phyloP scores from a whole-genome alignment of 2,113 vertebrate genomes.

The Cyanoderma ruficeps region DNA sequence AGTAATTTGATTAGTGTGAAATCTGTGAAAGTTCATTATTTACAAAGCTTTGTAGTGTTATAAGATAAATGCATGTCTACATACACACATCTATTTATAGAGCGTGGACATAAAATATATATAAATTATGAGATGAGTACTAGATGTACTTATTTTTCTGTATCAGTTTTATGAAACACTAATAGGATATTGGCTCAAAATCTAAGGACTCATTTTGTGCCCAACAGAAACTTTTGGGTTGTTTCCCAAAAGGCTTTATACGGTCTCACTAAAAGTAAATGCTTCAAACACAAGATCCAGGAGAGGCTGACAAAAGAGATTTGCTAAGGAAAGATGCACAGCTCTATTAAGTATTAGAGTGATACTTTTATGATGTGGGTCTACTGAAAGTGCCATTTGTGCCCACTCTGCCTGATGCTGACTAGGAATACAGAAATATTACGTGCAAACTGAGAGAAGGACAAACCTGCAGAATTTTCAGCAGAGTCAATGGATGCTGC shows the following conservation, averaged over 20 bases:
- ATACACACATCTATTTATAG: neutral
- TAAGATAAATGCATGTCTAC: neutral
- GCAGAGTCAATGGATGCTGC: neutral
- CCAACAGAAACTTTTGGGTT: slow-evolving; percentile 1
- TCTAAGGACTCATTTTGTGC: neutral
- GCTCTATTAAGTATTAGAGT: slow-evolving; percentile 30
- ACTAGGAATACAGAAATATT: neutral
- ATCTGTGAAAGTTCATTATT: slow-evolving; percentile 23
- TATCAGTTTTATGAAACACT: neutral
- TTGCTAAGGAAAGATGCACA: slow-evolving; percentile 38
- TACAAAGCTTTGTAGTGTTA: neutral
- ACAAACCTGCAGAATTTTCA: neutral
- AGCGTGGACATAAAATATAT: neutral
- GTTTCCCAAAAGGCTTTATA: slow-evolving; percentile 21
- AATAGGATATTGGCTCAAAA: slow-evolving; percentile 20
- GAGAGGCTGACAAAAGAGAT: neutral
- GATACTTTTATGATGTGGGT: slow-evolving; percentile 41
- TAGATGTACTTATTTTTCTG: neutral
- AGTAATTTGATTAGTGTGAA: slow-evolving; percentile 35
- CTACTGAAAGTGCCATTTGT: slow-evolving; percentile 36
- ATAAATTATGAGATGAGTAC: neutral
- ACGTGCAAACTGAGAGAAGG: neutral
- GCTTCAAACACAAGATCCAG: neutral
- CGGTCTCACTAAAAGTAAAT: neutral
- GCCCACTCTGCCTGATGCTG: neutral